Base-by-base conservation (phyloP, 2,113 vertebrate species). In the Ctenodactylus gundi region DNA sequence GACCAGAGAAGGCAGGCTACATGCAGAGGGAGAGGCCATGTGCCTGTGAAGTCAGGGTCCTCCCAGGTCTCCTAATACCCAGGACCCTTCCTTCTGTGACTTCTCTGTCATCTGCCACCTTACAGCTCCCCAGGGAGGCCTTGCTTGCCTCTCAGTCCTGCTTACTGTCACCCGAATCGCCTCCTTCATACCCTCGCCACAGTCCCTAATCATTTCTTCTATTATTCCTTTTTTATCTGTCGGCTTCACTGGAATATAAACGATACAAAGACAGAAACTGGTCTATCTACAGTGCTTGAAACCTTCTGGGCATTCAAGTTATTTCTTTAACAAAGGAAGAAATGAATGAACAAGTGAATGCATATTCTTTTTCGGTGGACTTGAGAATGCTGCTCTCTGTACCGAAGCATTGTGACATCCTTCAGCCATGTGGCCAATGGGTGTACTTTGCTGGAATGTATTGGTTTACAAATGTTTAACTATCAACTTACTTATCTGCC, bases 391-490 rank as follows among this genome's bases (percentile, higher is more conserved):
- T 3, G 1, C 39, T 39, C 88, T 73, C 85, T 82, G 21, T 18
- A 39, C 17, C 34, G 96, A 93, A 85, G 46, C 11, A 6, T 60
- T 0, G 46, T 65, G 85, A 21, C 67, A 27, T 58, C 58, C 68
- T 68, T 53, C 87, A 85, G 31, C 41, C 84, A 36, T 13, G 18
- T 73, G 77, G 17, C 64, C 88, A 88, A 73, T 49, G 23, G 23
- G 41, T 93, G 21, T 57, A 91, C 93, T 97, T 96, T 1, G 76
- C 91, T 93, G 93, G 97, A 89, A 83, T 92, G 95, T 21, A 51
- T 75, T 85, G 53, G 94, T 85, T 96, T 62, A 87, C 96, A 96
- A 96, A 90, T 91, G 76, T 97, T 97, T 96, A 95, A 95, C 93
- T 91, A 67, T 70, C 53, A 86, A 31, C 86, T 93, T 96, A 93